Conservation (phyloP, 92 coral and sea anemone species). For the Phenganax marumi region DNA sequence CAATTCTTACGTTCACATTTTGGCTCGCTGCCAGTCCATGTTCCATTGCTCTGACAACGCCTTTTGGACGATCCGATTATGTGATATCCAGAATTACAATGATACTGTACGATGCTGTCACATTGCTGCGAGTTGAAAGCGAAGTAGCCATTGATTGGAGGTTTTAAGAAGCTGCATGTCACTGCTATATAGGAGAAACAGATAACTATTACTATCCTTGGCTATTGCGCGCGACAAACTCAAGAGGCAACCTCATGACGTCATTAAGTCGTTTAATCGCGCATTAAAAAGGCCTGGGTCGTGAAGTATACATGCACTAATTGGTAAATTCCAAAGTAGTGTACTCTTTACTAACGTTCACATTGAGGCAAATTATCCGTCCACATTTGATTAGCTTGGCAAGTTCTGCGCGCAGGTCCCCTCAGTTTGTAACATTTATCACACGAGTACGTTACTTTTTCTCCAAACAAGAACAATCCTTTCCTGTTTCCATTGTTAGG, state of each 20-base stretch:
- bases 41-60: constrained; percentile 23
- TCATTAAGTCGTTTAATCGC: no score
- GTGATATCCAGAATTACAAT: neutral
- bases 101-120: neutral
- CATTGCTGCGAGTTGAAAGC: neutral
- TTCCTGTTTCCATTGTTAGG: neutral
- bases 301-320: neutral
- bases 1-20: constrained; percentile 21
- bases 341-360: neutral
- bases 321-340: neutral
- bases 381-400: constrained; percentile 5
- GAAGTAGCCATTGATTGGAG: constrained; percentile 1
- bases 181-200: neutral
- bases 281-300: neutral
- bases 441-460: neutral
- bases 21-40: constrained; percentile 14
- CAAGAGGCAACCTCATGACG: neutral
- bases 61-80: constrained; percentile 19
- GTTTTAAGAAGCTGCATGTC: neutral
- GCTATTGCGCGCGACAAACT: neutral
- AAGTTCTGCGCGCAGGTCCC: neutral
- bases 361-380: neutral
- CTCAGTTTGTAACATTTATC: neutral
- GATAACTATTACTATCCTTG: neutral
- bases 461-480: neutral